Evolutionary conservation across 2,888 invertebrate genomes (phyloP), one percentile per base, ranked within the genome.

Genomic region (Lucinisca nassula): DNA sequence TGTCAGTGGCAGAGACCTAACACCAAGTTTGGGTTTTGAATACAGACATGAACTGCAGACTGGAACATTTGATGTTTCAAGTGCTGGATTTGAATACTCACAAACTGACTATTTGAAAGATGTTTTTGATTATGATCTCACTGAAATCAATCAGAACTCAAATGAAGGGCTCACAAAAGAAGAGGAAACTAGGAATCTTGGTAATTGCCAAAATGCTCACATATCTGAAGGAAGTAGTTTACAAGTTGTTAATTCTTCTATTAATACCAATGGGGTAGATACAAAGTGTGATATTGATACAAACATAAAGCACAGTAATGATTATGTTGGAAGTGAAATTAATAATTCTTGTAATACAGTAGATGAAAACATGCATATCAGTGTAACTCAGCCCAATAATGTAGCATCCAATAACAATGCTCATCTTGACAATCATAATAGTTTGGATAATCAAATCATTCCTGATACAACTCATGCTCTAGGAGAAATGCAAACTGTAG

Each of bases 1-100:
- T 67, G 10, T 35, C 10, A 67, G 67, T 67, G 67, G 35, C 17
- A 67, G 67, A 35, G 35, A 67, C 12, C 35, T 67, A 30, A 6
- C 21, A 35, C 67, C 67, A 35, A 67, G 67, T 67, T 21, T 67
- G 21, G 67, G 67, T 1, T 67, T 67, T 35, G 67, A 67, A 12
- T 67, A 67, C 35, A 67, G 14, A 4, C 35, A 32, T 35, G 67
- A 17, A 35, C 3, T 35, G 21, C 8, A 10, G 17, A 35, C 17
- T 10, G 24, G 67, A 1, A 67, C 4, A 35, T 67, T 35, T 21
- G 35, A 84, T 80, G 75, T 76, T n/a, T 80, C 84, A n/a, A 80
- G 79, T 49, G 72, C 79, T 55, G 84, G 84, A 0, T 76, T 84
- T 79, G 79, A 84, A 4, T 82, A 35, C 58, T 58, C 82, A n/a